Evolutionary conservation across 2,888 invertebrate genomes (phyloP), one percentile per base, ranked within the genome.

Genomic region (Azorinus chamasolen): DNA sequence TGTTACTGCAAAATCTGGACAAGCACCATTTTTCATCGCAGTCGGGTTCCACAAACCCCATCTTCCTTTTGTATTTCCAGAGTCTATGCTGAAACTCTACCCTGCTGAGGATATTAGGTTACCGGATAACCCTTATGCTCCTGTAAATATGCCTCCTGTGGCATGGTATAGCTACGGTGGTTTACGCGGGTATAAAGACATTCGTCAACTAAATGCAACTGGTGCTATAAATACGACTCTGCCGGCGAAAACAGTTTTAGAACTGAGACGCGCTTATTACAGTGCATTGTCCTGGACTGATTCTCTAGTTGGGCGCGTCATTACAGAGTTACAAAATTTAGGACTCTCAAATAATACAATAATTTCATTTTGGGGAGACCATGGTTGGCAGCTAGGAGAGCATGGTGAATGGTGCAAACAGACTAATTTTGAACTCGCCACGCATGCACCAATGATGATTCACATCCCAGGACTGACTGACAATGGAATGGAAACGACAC

Each of bases 11-110:
- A 58, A 71, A 46, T 48, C 65, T 39, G 74, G 69, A 37, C 85
- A 89, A 18, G 92, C 93, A 66, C 96, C 97, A 8, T 97, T 95
- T 90, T 96, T 97, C 84, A 92, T 97, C 43, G 97, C 96, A 2
- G 95, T 97, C 85, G 97, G 97, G 0, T 97, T 96, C 90, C 96
- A 97, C 90, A 97, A 97, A 89, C 97, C 97, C 1, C 97, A 97
- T 88, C 95, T 97, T 85, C 97, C 97, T n/a, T 94, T 97, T 16
- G 97, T 96, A 88, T 97, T 95, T 94, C 97, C 97, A 0, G 91
- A 93, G 78, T 93, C 95, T 91, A 97, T 95, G 93, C 93, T 96
- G 83, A 94, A 96, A 96, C 94, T 93, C 94, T 85, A 86, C 37
- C 85, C 86, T 10, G 25, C 48, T 18, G 65, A 55, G 8, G 43